Percentiles rank a stretch among this genome's conserved stretches.
Evolutionary conservation across 2,113 vertebrate species (phyloP).

Genomic region (Paralichthys olivaceus): DNA sequence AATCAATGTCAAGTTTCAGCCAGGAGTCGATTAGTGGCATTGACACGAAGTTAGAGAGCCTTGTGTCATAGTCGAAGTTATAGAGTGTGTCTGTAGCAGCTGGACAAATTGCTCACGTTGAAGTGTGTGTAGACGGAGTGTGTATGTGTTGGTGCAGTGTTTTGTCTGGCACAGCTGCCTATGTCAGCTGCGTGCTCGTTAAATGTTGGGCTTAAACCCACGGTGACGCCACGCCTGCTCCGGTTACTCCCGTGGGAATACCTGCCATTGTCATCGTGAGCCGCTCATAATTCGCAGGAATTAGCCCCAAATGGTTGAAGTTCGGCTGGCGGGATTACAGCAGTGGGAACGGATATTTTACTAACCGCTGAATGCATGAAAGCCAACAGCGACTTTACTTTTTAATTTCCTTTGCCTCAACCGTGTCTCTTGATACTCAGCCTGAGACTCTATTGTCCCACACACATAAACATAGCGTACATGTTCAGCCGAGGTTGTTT

Average conservation of each 20-base stretch:
- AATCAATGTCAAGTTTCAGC: conserved; percentile 61
- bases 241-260: conserved; percentile 80
- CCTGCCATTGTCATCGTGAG: conserved; percentile 78
- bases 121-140: conserved; percentile 27
- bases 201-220: conserved; percentile 75
- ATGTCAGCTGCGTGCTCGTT: conserved; percentile 79
- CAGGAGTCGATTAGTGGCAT: conserved; percentile 18
- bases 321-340: conserved; percentile 25
- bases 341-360: conserved; percentile 4
- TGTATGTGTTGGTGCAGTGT: conserved; percentile 46
- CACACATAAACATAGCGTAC: neutral
- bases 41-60: conserved; percentile 27
- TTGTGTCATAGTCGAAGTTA: conserved; percentile 19
- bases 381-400: neutral
- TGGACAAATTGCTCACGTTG: conserved; percentile 15
- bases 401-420: neutral
- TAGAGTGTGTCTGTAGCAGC: conserved; percentile 19
- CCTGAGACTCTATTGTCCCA: conserved; percentile 12
- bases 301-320: conserved; percentile 64
- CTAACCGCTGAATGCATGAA: neutral
- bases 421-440: neutral
- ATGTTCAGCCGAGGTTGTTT: neutral
- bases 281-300: conserved; percentile 73
- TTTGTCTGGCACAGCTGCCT: conserved; percentile 77
- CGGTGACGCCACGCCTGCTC: conserved; percentile 74